phyloP scores from a whole-genome alignment of 2,888 invertebrate species.

The Ferrisia virgata region DNA sequence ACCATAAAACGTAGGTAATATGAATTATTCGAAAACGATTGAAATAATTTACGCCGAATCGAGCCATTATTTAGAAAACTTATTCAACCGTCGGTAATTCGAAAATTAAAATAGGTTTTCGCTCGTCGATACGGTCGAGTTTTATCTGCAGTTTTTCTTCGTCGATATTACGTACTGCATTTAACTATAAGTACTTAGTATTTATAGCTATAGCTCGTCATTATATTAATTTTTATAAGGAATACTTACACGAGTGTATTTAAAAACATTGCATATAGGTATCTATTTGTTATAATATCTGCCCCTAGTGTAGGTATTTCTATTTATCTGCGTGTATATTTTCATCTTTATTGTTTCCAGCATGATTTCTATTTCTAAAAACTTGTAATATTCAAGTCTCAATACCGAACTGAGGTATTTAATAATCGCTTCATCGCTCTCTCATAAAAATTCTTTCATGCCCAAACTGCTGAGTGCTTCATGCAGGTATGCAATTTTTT shows the following conservation, averaged over 20 bases:
- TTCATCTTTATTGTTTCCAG: no score
- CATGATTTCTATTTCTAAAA: no score
- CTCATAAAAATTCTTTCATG: not conserved
- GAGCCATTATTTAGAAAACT: not conserved
- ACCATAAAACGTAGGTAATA: not conserved
- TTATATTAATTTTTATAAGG: no score
- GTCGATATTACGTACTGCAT: no score
- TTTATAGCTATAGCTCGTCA: no score
- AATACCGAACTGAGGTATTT: not conserved
- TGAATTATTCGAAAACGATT: slow-evolving; percentile 39
- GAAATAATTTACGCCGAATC: not conserved
- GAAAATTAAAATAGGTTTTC: not conserved
- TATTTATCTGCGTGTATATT: no score
- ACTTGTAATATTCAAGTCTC: not conserved
- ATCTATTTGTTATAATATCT: no score
- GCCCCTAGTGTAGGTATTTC: no score
- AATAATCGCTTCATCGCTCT: not conserved
- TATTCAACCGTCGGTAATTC: not conserved
- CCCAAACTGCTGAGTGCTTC: not conserved
- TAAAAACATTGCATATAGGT: no score
- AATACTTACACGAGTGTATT: no score
- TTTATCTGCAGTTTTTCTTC: not conserved
- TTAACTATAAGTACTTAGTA: no score
- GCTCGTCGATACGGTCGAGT: not conserved
- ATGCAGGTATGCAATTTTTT: not conserved